Percentiles rank a stretch among this genome's conserved stretches.
These are phyloP conservation scores for Operophtera brumata DNA, from an alignment of 2,888 invertebrate species.

Conservation along the genomic window DNA sequence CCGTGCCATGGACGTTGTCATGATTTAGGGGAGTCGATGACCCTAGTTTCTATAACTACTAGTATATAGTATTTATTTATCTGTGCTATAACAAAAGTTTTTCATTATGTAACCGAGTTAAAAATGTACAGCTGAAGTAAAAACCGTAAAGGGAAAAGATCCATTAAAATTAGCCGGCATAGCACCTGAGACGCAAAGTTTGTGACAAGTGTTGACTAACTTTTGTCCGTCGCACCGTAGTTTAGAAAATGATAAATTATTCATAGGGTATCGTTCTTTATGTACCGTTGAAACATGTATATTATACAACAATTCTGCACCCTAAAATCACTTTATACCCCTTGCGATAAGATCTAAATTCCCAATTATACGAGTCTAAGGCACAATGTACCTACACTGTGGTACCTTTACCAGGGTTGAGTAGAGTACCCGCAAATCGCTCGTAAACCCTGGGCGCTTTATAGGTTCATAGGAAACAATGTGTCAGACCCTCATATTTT, in stretches of 20 bases:
- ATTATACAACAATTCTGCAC: background rate
- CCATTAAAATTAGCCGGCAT: conserved; percentile 36
- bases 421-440: conserved; percentile 29
- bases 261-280: conserved; percentile 30
- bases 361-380: background rate
- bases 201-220: conserved; percentile 28
- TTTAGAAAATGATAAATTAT: conserved; percentile 36
- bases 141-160: conserved; percentile 31
- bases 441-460: conserved; percentile 29
- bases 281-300: conserved; percentile 6
- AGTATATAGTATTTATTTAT: no score
- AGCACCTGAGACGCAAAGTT: conserved; percentile 37
- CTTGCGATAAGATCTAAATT: conserved; percentile 7
- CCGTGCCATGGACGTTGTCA: no score
- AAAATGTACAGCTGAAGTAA: background rate
- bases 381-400: conserved; percentile 3
- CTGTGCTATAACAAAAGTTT: no score
- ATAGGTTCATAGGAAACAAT: conserved; percentile 28
- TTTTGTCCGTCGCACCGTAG: conserved; percentile 32
- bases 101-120: background rate
- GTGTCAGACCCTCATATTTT: conserved; percentile 30
- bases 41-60: no score
- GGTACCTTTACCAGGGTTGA: conserved; percentile 20
- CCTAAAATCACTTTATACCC: background rate
- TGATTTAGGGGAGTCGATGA: no score